Evolutionary conservation across 2,888 invertebrate species (phyloP), one percentile per base, ranked within the genome.

Genomic region (Drosophila fulvimacula): DNA sequence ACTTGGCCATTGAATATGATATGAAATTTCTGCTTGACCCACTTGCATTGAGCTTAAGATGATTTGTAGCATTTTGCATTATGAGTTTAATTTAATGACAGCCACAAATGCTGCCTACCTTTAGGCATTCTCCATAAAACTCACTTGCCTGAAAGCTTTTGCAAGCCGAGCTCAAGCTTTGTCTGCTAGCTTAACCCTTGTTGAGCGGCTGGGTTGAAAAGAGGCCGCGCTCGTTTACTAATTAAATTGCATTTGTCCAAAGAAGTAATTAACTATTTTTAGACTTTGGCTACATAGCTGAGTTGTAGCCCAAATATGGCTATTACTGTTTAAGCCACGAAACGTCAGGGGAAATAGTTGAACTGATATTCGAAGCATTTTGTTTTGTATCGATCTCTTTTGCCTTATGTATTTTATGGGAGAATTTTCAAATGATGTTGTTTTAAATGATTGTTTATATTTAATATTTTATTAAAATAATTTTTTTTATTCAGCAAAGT

Each of bases 21-120:
- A 46, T n/a, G 15, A 34, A 21, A 11, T 55, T 38, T 53, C 48
- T 17, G 42, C 65, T 72, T 73, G 74, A 76, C 73, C 73, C 56
- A 67, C 42, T 73, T 66, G 67, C 32, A 56, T 24, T 36, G 19
- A 21, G 30, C 39, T 42, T 67, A 49, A 73, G 52, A 27, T n/a
- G 48, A 49, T 51, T 69, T 60, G 10, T 19, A 34, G 10, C 19
- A 30, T 42, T 19, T 39, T 65, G 15, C 41, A 21, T 13, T 41
- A 24, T 19, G 9, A 38, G 15, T 36, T 21, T n/a, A 5, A 21
- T 10, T 11, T 32, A 3, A 30, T 15, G 24, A 1, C 11, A 6
- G 38, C 3, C 52, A 4, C 21, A 38, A 17, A 11, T 38, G 24
- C 6, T 11, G 52, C 36, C 36, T 38, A 52, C 38, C n/a, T 27